Evolutionary conservation across 2,113 vertebrate genomes (phyloP), one percentile per base, ranked within the genome.

Genomic region (Rhinolophus ferrumequinum): DNA sequence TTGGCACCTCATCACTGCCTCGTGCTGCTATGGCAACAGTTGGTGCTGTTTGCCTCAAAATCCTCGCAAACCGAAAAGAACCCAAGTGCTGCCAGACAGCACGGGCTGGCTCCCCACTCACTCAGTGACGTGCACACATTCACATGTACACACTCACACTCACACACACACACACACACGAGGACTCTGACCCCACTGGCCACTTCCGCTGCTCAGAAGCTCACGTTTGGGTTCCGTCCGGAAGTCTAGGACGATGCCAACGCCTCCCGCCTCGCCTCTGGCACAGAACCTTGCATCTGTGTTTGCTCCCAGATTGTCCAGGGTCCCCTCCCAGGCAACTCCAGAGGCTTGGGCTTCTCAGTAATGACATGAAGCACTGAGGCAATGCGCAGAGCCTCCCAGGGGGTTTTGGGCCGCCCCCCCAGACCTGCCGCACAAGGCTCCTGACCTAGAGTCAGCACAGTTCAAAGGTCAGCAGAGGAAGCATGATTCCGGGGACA

Each of bases 341-440:
- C 8, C 8, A 0, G 14, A 8, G 62, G 22, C 24, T 38, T 18
- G 2, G 38, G 0, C 16, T 5, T 21, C 41, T n/a, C 41, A 0
- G 21, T 35, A n/a, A 56, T n/a, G 72, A 28, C 0, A 0, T 1
- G 47, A 50, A 50, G 47, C 11, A 50, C 10, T 8, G 33, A 60
- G 60, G 50, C 8, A 15, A 67, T 1, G 0, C 19, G 28, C 19
- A 28, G 19, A 54, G 8, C 28, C 2, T 1, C 14, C 44, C 0
- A 41, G 16, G 54, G 44, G 2, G 8, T 67, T 38, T 33, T 4
- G 0, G 26, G 56, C 14, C 60, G 0, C 1, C 18, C 1, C 15
- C 26, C 9, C 26, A 5, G 6, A 44, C 21, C 54, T 30, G 24
- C 41, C 54, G 5, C 15, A 30, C 12, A 33, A 5, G 41, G 35